phyloP scores from a whole-genome alignment of 2,113 vertebrate genomes.

The Nothocercus julius region DNA sequence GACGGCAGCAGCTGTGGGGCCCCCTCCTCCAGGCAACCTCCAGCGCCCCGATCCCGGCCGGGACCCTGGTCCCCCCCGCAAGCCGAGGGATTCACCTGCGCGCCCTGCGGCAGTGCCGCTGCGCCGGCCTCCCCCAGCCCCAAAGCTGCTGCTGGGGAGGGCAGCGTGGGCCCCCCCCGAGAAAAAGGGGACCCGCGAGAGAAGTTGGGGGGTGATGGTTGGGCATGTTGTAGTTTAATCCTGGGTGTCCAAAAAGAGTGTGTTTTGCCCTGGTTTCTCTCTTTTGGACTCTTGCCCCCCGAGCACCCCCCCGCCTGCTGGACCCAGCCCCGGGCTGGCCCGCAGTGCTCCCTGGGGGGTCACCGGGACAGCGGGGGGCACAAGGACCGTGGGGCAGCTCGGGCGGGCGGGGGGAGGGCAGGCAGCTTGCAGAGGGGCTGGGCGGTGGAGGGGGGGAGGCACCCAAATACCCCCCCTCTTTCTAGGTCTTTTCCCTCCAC shows the following conservation, averaged over 20 bases:
- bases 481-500: neutral
- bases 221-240: neutral
- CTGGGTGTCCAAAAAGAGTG: neutral
- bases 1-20: neutral
- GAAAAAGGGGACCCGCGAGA: neutral
- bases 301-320: neutral
- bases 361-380: neutral
- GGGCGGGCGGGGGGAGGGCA: neutral
- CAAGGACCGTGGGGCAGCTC: neutral
- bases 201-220: neutral
- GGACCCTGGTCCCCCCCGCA: neutral
- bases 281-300: neutral
- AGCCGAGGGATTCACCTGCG: neutral
- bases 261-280: neutral
- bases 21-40: neutral
- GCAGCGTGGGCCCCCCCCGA: neutral
- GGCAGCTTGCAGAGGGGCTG: neutral
- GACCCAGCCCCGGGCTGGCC: neutral
- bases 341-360: fast-evolving
- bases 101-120: fast-evolving
- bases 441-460: too few species aligned
- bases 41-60: neutral
- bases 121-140: neutral
- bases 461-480: neutral
- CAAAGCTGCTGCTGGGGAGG: fast-evolving